A percentile compares a stretch with the other conserved stretches of the same genome.
Evolutionary conservation across 2,113 vertebrate genomes (phyloP).

Genomic region (Rhabdomys dilectus): DNA sequence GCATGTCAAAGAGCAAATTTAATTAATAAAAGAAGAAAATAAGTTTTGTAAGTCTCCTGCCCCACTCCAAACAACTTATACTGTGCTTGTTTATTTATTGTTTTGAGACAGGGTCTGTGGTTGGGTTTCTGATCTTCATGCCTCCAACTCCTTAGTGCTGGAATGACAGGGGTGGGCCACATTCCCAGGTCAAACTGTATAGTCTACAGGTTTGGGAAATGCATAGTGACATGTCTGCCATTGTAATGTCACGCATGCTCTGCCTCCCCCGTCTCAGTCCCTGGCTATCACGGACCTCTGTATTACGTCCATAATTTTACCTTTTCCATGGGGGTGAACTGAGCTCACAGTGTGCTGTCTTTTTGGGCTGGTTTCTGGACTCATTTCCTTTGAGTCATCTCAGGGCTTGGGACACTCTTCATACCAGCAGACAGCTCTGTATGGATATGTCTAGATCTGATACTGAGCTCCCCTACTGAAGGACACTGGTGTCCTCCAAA

Average conservation of each 20-base stretch:
- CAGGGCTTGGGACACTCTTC: neutral
- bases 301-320: neutral
- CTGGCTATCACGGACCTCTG: neutral
- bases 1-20: neutral
- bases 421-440: neutral
- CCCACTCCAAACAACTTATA: neutral
- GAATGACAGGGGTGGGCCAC: neutral
- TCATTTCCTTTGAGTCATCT: neutral
- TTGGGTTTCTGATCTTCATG: neutral
- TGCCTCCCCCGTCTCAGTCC: too few relatives aligned
- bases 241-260: neutral
- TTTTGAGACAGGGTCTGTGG: neutral
- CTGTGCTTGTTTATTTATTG: neutral
- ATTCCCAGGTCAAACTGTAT: too few relatives aligned
- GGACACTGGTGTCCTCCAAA: neutral
- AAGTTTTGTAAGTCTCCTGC: neutral
- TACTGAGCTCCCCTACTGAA: neutral
- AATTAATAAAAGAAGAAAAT: neutral
- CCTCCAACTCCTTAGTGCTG: neutral
- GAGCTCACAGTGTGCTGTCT: neutral
- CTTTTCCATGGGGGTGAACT: neutral
- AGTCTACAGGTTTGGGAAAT: neutral
- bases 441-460: neutral
- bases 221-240: neutral
- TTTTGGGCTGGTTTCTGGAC: neutral